Conservation (phyloP, 2,113 vertebrate genomes). For the Trogon surrucura region DNA sequence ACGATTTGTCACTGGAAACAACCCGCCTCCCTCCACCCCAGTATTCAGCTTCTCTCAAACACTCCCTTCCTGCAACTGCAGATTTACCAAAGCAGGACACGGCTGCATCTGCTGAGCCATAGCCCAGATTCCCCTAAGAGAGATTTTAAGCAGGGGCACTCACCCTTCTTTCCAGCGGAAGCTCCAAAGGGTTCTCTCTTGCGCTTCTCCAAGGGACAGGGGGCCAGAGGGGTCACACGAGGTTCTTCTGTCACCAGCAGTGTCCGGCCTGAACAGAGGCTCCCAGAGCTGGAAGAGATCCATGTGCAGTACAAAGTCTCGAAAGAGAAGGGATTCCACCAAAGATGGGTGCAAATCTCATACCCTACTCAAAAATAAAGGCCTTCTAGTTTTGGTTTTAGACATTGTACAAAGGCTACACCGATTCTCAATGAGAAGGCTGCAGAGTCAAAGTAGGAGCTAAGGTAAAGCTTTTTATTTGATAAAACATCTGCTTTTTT, state of each 20-base stretch:
- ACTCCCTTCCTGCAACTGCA: neutral
- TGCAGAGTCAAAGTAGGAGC: neutral
- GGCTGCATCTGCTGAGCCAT: neutral
- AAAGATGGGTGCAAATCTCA: neutral
- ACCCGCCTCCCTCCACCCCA: neutral
- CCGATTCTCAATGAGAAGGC: neutral
- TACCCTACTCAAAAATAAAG: neutral
- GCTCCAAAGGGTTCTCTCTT: neutral
- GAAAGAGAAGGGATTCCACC: neutral
- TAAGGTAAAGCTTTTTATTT: constrained; percentile 7
- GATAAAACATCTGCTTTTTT: constrained; percentile 2
- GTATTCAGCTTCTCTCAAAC: neutral
- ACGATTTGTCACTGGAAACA: neutral
- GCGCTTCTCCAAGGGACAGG: neutral
- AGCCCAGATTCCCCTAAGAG: neutral
- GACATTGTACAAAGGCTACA: neutral
- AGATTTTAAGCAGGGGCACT: neutral
- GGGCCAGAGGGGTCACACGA: neutral
- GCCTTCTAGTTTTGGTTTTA: neutral
- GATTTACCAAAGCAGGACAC: neutral
- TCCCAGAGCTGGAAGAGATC: neutral
- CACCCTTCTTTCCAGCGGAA: neutral
- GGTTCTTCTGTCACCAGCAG: neutral
- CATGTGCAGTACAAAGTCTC: fast-evolving
- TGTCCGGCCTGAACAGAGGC: neutral